Evolutionary conservation across 92 coral and sea anemone species (phyloP), one percentile per base, ranked within the genome.

Genomic region (Parazoanthus darwini): DNA sequence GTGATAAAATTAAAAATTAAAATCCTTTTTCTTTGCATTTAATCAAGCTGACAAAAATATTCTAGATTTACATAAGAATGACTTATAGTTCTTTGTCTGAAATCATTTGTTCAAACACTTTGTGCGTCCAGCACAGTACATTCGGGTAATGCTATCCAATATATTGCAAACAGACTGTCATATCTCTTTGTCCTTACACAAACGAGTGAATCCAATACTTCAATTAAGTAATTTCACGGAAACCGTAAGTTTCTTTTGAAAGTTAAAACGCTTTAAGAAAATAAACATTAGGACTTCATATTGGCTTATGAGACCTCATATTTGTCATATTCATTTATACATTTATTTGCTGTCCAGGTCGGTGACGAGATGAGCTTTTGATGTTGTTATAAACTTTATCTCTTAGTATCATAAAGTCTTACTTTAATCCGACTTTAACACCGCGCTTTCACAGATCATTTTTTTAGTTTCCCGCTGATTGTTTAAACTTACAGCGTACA

Each of bases 31-130:
- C 50, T 42, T 71, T 46, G 67, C 66, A 43, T 44, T 83, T 67
- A 84, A 46, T 71, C 79, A 33, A 84, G 67, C 87, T 71, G 87
- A 71, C 87, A 84, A 84, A 80, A 71, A 48, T 33, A 50, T 71
- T 8, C 26, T 46, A 36, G 68, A 84, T 84, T 84, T 71, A 74
- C 79, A 84, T 84, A 74, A 20, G 48, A 72, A 71, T 84, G 33
- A 77, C 44, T 84, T 46, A 72, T 72, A 66, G 68, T 46, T 71
- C 73, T 56, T 80, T 84, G 75, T 72, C 54, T 48, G 56, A 26
- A 79, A 79, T 54, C 43, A 20, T 76, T 42, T 76, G 51, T 29
- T 72, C 44, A 70, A 83, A 84, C 68, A 68, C 44, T 42, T 39
- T 38, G 54, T 84, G 23, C 46, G 54, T 36, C 70, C 26, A 63